Base-by-base conservation (phyloP, 2,888 invertebrate genomes). In the Seladonia tumulorum region DNA sequence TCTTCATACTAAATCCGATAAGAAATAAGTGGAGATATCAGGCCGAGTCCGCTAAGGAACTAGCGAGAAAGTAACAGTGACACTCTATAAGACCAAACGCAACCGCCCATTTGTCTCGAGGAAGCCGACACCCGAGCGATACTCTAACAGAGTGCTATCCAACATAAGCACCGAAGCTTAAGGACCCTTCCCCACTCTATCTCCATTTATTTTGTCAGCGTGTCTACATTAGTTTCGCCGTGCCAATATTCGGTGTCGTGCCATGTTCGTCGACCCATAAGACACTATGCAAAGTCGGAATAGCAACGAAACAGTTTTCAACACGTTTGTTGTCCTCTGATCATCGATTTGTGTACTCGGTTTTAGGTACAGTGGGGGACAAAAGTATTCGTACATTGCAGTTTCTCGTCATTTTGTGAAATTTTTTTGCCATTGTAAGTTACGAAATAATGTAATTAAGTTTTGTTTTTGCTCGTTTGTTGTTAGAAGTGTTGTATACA, bases 131-230 rank as follows among this genome's bases (percentile, higher is more conserved):
- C n/a, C 68, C 39, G 22, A 68, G 68, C 39, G 39, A 68, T 68
- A 68, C 68, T 68, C 68, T 68, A 39, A 68, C 22, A 39, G 68
- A 68, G 68, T 68, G 68, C 68, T 68, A 39, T 68, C 68, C 68
- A 39, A 68, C 68, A 68, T 68, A 68, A 68, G 68, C 68, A 39
- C 68, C 39, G 39, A 35, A 39, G 68, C 39, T 68, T 68, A 68
- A 68, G 68, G 68, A 68, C 68, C 35, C 18, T 68, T 39, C 68
- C 68, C 68, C 68, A 22, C 68, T 68, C 18, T 39, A 39, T 68
- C 68, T 39, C 22, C 68, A 68, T 68, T 68, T 68, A 68, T 68
- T 68, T 68, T 68, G 68, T 68, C 68, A 68, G 10, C 39, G 22
- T 22, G 39, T 68, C 39, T 22, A 68, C 68, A 39, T 68, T 68